Evolutionary conservation across 2,797 vertebrate species (phyloP), one percentile per base, ranked within the genome.

Genomic region (Thaleichthys pacificus): DNA sequence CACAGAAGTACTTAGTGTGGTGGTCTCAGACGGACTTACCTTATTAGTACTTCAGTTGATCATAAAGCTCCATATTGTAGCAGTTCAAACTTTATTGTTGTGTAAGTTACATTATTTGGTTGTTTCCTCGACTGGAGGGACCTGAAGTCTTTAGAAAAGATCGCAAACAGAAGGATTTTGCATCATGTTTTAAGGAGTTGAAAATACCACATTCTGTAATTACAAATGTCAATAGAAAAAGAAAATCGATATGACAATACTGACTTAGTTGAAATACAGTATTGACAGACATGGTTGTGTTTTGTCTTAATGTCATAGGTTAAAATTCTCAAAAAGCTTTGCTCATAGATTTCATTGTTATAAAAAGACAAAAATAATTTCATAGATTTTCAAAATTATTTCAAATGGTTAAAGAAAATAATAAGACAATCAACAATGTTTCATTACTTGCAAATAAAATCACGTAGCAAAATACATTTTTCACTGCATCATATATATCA

Each of bases 291-390:
- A 77, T 72, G 77, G 89, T 66, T 78, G 77, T 82, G 85, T 82
- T 75, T 84, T 78, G 70, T 81, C 66, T 87, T 88, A 82, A 86
- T 84, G 74, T 85, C 76, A 88, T 83, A 87, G 84, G 78, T 87
- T 82, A 85, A 82, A 81, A 88, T 64, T 56, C 19, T 56, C 51
- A 65, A 78, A 65, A 71, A 82, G 72, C 72, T 78, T 66, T 60
- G 72, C 81, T 82, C 82, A 87, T 71, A 75, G 28, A 67, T 81
- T 81, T 87, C 83, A 88, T 84, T 80, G 85, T 86, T 92, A 92
- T 82, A 91, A 93, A 92, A 91, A 91, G 86, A 88, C 85, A 88
- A 89, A 91, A 90, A 92, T 89, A 92, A 86, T 89, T 85, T 87
- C 26, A 81, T 88, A 85, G 84, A 84, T 87, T 85, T 85, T 83